Evolutionary conservation across 1,140 invertebrate genomes (phyloP), one percentile per base, ranked within the genome.

Genomic region (Lordiphosa stackelbergi): DNA sequence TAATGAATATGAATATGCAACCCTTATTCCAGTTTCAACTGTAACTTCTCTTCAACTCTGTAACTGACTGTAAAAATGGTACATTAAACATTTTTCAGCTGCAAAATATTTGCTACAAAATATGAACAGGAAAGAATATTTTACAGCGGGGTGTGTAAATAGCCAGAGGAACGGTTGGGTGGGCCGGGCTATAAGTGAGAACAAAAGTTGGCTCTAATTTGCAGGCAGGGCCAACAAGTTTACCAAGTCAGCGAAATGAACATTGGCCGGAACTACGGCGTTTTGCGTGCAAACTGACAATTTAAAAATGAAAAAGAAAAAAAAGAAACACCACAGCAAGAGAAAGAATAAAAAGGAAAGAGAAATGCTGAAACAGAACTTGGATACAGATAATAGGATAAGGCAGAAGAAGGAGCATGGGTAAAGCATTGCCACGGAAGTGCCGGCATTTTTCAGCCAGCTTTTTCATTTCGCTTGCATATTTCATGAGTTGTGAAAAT

Each of bases 251-350:
- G 48, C 71, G 59, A 81, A 81, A 81, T 81, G 75, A 79, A 72
- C 75, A 68, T 62, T 68, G 71, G 36, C 75, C 75, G 75, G 75
- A 79, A 81, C 56, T 81, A 66, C 59, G 75, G 58, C 66, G 56
- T 81, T 79, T 79, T 81, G 75, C 72, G 57, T 71, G 53, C 55
- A 81, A 65, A 73, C 71, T 73, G 58, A 66, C 56, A 69, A 69
- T 69, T 69, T 69, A 64, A 65, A 53, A 43, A 41, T 34, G 2
- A 11, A 54, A 13, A 16, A 16, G 16, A 16, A 16, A 16, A 16
- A 53, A 43, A 41, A 37, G 2, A 11, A 54, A 13, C 28, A 28
- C 1, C 11, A 28, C n/a, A 8, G 8, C 38, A 13, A 60, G 31
- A 28, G 37, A 57, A 8, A 54, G 34, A 53, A 24, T 8, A 34